Percentiles rank a stretch among this genome's conserved stretches.
Evolutionary conservation across 2,888 invertebrate species (phyloP).

Genomic region (Apotomis capreana): DNA sequence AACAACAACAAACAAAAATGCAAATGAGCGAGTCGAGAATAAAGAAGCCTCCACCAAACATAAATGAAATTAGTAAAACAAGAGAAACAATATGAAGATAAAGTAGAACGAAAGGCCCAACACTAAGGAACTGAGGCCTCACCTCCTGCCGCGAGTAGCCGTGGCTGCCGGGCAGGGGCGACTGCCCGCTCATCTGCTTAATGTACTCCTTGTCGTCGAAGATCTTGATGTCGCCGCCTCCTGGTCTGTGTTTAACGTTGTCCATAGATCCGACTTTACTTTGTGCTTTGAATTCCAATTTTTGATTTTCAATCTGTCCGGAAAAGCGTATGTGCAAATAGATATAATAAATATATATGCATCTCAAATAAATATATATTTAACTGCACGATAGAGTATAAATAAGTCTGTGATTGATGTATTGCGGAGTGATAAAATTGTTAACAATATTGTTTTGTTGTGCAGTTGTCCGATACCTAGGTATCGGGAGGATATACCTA

Average conservation of each 20-base stretch:
- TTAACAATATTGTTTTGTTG: slow-evolving; percentile 32
- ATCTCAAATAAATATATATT: slow-evolving; percentile 37
- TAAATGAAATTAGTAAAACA: slow-evolving; percentile 54
- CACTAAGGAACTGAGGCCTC: slow-evolving; percentile 59
- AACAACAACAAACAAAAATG: slow-evolving; percentile 69
- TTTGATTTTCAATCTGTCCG: slow-evolving; percentile 93
- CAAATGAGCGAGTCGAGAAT: slow-evolving; percentile 47
- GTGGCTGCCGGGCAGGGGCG: slow-evolving; percentile 70
- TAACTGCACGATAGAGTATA: slow-evolving; percentile 17
- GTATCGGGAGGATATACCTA: too few species aligned
- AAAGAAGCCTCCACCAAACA: slow-evolving; percentile 62
- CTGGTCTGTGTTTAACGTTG: slow-evolving; percentile 95
- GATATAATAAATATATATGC: slow-evolving; percentile 52
- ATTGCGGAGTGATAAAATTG: slow-evolving; percentile 44
- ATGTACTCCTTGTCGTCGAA: slow-evolving; percentile 96
- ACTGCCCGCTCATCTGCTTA: slow-evolving; percentile 86
- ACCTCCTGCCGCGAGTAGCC: slow-evolving; percentile 79
- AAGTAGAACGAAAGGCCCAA: slow-evolving; percentile 51
- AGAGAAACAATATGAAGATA: slow-evolving; percentile 44
- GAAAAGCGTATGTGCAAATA: slow-evolving; percentile 73
- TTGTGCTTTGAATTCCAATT: slow-evolving; percentile 95
- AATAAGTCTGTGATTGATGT: slow-evolving; percentile 47
- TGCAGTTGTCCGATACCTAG: slow-evolving; percentile 45
- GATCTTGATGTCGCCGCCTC: slow-evolving; percentile 97
- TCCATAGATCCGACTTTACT: slow-evolving; percentile 96